A percentile compares a stretch with the other conserved stretches of the same genome.
Evolutionary conservation across 1,140 invertebrate species (phyloP).

Genomic region (Macrobrachium nipponense): DNA sequence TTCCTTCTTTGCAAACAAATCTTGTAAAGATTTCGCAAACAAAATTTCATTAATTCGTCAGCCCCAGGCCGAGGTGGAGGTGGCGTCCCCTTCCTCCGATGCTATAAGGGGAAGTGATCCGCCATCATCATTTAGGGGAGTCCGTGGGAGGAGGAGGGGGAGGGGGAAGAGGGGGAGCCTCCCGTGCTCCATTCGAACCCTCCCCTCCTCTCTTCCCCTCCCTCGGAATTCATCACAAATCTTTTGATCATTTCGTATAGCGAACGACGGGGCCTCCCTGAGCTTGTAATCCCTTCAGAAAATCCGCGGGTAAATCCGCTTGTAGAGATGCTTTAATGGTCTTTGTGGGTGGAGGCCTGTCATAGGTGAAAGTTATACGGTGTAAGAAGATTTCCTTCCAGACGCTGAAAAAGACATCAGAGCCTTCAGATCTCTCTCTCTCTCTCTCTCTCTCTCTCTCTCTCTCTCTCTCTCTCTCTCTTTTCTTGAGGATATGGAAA

Average conservation of each 20-base stretch:
- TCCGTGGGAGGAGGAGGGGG: background rate
- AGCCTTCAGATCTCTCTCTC: background rate
- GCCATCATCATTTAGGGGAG: background rate
- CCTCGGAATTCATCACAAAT: constrained; percentile 56
- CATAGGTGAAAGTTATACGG: constrained; percentile 56
- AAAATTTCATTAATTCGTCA: too few relatives aligned
- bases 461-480: constrained; percentile 1
- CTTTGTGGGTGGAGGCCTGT: constrained; percentile 45
- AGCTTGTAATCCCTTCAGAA: constrained; percentile 55
- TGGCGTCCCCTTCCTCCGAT: too few relatives aligned
- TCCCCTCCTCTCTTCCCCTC: constrained; percentile 1
- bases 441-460: background rate
- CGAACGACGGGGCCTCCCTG: constrained; percentile 37
- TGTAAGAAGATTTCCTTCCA: constrained; percentile 39
- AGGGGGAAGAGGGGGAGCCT: background rate
- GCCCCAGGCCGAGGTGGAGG: too few relatives aligned
- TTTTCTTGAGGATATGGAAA: too few relatives aligned
- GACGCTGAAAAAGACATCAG: background rate
- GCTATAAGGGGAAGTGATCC: too few relatives aligned
- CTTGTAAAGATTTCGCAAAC: too few relatives aligned
- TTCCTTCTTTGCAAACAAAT: too few relatives aligned
- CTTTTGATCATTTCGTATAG: constrained; percentile 56
- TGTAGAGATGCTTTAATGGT: constrained; percentile 57
- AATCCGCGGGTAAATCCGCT: constrained; percentile 46
- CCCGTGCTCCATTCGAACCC: background rate